Evolutionary conservation across 2,888 invertebrate species (phyloP).

Genomic region (Ormyrus thymus): DNA sequence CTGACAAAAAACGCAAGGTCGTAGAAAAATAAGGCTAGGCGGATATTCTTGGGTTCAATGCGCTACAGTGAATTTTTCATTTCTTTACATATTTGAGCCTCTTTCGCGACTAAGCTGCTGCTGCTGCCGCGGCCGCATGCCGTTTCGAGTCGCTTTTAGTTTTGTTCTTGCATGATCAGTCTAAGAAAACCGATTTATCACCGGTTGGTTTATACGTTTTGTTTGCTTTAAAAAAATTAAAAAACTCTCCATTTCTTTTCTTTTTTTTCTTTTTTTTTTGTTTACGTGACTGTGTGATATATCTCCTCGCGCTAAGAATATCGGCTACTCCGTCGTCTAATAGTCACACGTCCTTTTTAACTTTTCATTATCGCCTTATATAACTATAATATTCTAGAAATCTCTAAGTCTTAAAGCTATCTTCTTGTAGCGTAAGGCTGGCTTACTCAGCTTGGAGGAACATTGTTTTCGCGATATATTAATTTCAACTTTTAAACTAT

Average conservation of each 20-base stretch:
- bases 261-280: neutral
- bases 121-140: constrained; percentile 45
- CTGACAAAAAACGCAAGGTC: constrained; percentile 68
- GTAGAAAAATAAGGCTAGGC: constrained; percentile 74
- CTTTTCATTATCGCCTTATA: constrained; percentile 19
- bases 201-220: constrained; percentile 49
- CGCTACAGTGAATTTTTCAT: constrained; percentile 45
- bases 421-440: constrained; percentile 69
- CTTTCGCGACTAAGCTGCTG: constrained; percentile 42
- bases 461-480: constrained; percentile 68
- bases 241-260: constrained; percentile 48
- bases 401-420: constrained; percentile 58
- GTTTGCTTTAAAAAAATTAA: constrained; percentile 51
- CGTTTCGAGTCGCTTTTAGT: neutral
- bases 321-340: constrained; percentile 17
- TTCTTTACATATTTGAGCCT: constrained; percentile 42
- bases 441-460: constrained; percentile 74
- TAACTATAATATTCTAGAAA: constrained; percentile 48
- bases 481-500: constrained; percentile 58
- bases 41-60: constrained; percentile 62
- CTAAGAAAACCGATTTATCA: constrained; percentile 51
- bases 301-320: constrained; percentile 34
- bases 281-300: constrained; percentile 1
- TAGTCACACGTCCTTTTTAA: neutral
- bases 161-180: constrained; percentile 49